These are phyloP conservation scores for Xanthia togata DNA, from an alignment of 2,888 invertebrate genomes.

Conservation along the genomic window DNA sequence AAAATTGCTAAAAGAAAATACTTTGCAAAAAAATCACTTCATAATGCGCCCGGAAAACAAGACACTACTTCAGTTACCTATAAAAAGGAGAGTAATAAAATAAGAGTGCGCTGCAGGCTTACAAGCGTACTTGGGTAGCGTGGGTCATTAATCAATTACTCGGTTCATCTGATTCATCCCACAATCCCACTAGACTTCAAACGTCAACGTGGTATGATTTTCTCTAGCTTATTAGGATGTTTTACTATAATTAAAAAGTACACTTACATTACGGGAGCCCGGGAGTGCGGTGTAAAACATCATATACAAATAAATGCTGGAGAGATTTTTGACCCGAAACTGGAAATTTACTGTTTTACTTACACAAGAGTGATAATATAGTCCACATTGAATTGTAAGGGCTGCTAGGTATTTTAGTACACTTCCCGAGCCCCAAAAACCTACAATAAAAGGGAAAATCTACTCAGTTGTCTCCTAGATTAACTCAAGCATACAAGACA, in stretches of 20 bases:
- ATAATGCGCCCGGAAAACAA: not conserved
- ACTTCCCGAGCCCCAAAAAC: not conserved
- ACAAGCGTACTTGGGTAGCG: not conserved
- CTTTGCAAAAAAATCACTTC: not conserved
- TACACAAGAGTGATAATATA: not conserved
- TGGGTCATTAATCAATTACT: slow-evolving; percentile 46
- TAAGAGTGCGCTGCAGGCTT: not conserved
- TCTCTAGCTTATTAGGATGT: not conserved
- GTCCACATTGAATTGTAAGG: not conserved
- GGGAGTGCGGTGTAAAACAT: not conserved
- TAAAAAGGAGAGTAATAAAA: slow-evolving; percentile 14
- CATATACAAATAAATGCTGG: too few relatives aligned
- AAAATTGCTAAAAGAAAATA: not conserved
- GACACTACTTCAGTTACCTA: slow-evolving; percentile 1
- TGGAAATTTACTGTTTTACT: not conserved
- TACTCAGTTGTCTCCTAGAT: slow-evolving; percentile 8
- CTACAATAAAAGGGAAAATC: not conserved
- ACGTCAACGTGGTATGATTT: slow-evolving; percentile 38
- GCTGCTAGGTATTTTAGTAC: not conserved
- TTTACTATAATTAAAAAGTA: not conserved
- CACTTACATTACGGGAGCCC: too few relatives aligned
- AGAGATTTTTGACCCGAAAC: not conserved
- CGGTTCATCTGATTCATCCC: slow-evolving; percentile 30
- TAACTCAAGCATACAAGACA: slow-evolving; percentile 5
- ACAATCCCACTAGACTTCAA: slow-evolving; percentile 30